phyloP scores from a whole-genome alignment of 1,140 invertebrate genomes.

The Pogonomyrmex californicus region DNA sequence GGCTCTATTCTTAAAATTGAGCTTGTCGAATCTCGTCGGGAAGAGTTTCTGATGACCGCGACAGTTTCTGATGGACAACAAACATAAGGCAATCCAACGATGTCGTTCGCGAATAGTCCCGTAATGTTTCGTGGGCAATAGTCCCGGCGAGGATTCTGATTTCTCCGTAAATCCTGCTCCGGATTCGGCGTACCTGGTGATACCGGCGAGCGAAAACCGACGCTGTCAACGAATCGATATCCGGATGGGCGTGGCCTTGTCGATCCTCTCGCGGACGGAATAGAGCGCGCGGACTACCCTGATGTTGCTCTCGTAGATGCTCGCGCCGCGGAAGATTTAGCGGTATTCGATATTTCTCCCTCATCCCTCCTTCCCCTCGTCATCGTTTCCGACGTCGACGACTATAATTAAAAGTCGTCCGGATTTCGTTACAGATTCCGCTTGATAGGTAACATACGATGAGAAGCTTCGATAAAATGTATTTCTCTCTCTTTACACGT shows the following conservation, averaged over 20 bases:
- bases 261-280: constrained; percentile 74
- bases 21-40: not conserved
- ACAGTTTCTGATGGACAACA: constrained; percentile 18
- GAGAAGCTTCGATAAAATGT: not conserved
- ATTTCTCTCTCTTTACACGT: not conserved
- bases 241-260: constrained; percentile 77
- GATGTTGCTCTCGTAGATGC: constrained; percentile 55
- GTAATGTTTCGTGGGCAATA: constrained; percentile 42
- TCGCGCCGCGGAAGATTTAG: constrained; percentile 59
- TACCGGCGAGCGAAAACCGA: constrained; percentile 72
- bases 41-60: not conserved
- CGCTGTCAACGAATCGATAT: constrained; percentile 79
- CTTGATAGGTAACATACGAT: constrained; percentile 12
- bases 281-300: constrained; percentile 60
- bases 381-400: not conserved
- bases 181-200: constrained; percentile 54
- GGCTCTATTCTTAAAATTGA: not conserved
- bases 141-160: constrained; percentile 61
- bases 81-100: constrained; percentile 41
- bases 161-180: constrained; percentile 52
- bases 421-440: constrained; percentile 24
- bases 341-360: constrained; percentile 2
- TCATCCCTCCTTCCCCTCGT: too few species aligned
- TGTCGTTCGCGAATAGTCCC: constrained; percentile 46
- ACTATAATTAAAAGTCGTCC: constrained; percentile 47